A percentile compares a stretch with the other conserved stretches of the same genome.
These are phyloP conservation scores for Tichodroma muraria DNA, from an alignment of 2,113 vertebrate genomes.

Conservation along the genomic window DNA sequence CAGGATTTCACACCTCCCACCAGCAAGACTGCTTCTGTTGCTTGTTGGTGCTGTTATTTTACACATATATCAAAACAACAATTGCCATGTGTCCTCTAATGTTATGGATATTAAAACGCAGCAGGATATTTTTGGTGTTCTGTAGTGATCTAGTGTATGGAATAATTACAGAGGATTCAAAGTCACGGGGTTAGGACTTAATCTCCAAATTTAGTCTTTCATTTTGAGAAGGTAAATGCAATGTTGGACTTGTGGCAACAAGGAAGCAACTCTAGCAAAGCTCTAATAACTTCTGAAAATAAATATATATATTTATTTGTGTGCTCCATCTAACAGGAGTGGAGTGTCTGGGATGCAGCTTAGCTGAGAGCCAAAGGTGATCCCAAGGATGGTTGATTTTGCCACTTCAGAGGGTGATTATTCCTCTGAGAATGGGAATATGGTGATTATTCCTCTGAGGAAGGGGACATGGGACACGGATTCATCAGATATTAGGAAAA, in stretches of 20 bases:
- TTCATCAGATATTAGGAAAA: no score
- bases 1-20: not conserved
- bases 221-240: not conserved
- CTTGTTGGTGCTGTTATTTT: not conserved
- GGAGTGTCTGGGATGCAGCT: no score
- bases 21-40: not conserved
- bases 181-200: fast-evolving
- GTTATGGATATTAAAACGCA: not conserved
- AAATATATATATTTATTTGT: no score
- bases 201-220: not conserved
- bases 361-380: not conserved
- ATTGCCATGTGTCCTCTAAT: not conserved
- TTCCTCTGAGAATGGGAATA: not conserved
- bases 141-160: not conserved
- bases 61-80: not conserved
- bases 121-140: not conserved
- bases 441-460: not conserved
- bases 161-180: not conserved
- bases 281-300: not conserved
- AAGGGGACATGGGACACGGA: not conserved
- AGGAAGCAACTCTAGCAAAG: not conserved
- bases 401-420: not conserved
- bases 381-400: no score
- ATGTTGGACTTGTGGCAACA: not conserved
- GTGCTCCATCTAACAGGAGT: not conserved